Evolutionary conservation across 2,113 vertebrate genomes (phyloP).

Genomic region (Mustela nigripes): DNA sequence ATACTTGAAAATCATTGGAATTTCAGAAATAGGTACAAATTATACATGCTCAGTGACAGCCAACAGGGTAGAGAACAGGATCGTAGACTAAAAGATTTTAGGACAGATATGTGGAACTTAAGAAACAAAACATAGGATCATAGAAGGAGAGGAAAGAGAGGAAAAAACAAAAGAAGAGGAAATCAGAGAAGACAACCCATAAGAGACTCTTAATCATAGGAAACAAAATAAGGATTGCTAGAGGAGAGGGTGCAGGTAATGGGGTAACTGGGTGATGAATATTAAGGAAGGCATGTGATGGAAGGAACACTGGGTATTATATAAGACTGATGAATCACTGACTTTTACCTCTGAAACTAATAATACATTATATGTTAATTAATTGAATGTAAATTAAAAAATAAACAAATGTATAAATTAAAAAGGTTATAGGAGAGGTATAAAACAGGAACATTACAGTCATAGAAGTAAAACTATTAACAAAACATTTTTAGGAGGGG

Average conservation of each 20-base stretch:
- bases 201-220: background rate
- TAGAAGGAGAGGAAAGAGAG: background rate
- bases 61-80: background rate
- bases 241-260: background rate
- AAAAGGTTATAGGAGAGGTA: background rate
- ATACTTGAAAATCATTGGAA: background rate
- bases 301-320: background rate
- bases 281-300: background rate
- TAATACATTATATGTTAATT: background rate
- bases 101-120: background rate
- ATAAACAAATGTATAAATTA: background rate
- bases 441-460: background rate
- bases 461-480: background rate
- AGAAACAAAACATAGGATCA: background rate
- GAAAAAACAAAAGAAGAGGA: background rate
- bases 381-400: background rate
- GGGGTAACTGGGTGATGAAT: background rate
- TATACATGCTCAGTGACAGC: background rate
- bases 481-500: background rate
- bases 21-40: background rate
- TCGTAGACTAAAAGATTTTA: background rate
- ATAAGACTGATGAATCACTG: background rate
- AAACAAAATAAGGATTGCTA: background rate
- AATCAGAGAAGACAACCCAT: background rate
- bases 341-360: background rate